Conservation (phyloP, 1,140 invertebrate species). For the Polyergus mexicanus region DNA sequence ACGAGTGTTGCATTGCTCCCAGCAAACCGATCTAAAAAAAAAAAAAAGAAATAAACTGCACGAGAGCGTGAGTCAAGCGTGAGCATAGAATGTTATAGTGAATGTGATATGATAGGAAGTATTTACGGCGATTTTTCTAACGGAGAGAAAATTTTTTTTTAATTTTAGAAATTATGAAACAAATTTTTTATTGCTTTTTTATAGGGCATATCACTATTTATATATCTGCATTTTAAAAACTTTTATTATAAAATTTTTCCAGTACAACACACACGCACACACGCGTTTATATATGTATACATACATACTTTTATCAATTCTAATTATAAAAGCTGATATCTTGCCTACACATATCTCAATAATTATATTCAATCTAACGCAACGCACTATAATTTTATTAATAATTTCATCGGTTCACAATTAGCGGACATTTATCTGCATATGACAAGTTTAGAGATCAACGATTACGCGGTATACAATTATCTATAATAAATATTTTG, state of each 20-base stretch:
- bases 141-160: background rate
- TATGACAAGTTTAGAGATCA: conserved; percentile 26
- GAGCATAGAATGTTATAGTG: background rate
- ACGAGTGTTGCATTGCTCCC: conserved; percentile 30
- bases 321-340: background rate
- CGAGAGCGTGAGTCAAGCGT: background rate
- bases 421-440: conserved; percentile 32
- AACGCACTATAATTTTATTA: conserved; percentile 21
- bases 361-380: conserved; percentile 28
- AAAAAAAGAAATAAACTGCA: conserved; percentile 34
- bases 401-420: conserved; percentile 43
- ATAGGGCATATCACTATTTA: background rate
- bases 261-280: no score
- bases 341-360: conserved; percentile 1
- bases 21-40: conserved; percentile 44
- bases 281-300: no score
- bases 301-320: background rate
- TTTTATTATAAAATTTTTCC: background rate
- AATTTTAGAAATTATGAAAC: background rate
- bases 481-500: conserved; percentile 13
- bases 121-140: background rate
- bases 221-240: background rate
- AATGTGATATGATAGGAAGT: background rate
- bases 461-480: background rate
- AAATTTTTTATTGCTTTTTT: background rate